A percentile compares a stretch with the other conserved stretches of the same genome.
Evolutionary conservation across 1,140 invertebrate genomes (phyloP).

Genomic region (Magallana angulata): DNA sequence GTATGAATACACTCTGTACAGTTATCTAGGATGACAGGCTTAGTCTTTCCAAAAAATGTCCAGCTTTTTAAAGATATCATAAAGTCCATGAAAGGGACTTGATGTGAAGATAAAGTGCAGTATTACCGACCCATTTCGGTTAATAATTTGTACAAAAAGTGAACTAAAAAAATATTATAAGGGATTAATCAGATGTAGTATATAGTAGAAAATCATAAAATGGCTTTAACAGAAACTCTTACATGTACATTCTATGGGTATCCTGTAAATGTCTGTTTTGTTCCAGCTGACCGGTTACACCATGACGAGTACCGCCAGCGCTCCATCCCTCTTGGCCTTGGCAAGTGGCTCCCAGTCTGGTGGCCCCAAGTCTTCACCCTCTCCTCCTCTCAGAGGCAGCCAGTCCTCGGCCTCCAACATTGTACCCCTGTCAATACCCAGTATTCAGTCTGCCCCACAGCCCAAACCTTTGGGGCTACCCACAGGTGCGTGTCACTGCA

Average conservation of each 20-base stretch:
- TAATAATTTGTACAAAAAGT: too few species aligned
- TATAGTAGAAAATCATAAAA: too few species aligned
- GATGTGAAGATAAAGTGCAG: too few species aligned
- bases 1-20: neutral
- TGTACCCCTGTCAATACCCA: constrained; percentile 40
- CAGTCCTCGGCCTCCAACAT: constrained; percentile 17
- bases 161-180: too few species aligned
- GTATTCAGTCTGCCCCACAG: neutral
- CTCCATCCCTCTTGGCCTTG: neutral
- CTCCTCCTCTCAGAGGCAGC: constrained; percentile 6
- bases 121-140: too few species aligned
- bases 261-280: neutral
- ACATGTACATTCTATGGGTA: too few species aligned
- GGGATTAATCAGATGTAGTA: too few species aligned
- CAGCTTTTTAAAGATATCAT: too few species aligned
- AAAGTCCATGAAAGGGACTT: too few species aligned
- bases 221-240: too few species aligned
- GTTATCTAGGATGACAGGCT: too few species aligned
- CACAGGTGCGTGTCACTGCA: neutral
- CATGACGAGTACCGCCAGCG: constrained; percentile 21
- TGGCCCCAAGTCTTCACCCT: constrained; percentile 32
- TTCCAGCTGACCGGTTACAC: constrained; percentile 10
- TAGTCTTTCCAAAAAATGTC: too few species aligned
- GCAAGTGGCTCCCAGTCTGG: constrained; percentile 9
- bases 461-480: constrained; percentile 28